Evolutionary conservation across 1,140 invertebrate genomes (phyloP), one percentile per base, ranked within the genome.

Genomic region (Platyura marginata): DNA sequence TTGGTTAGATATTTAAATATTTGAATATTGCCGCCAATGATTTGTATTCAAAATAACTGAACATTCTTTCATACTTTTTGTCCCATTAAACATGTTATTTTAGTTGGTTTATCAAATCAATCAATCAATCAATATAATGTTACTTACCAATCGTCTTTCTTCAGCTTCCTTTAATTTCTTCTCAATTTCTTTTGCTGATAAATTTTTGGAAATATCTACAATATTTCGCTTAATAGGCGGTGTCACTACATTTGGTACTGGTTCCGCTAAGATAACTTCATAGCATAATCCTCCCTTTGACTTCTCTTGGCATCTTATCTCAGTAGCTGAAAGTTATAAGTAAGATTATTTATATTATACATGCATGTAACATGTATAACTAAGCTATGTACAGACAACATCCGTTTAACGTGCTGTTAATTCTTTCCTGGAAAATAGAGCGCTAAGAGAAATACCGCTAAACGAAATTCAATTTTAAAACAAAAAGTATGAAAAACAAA

Each of bases 221-320:
- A 74, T 68, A 47, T 75, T 71, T 54, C 79, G 82, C 5, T 72
- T 68, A 35, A 65, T 68, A 4, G 59, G 25, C 23, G 63, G 69
- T 44, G 67, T 62, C 11, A 67, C 61, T 25, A 71, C 68, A 50
- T 61, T 59, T 22, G 69, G 67, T 40, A 68, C 67, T 15, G 89
- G 85, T 53, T 91, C 85, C 36, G 85, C 84, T 48, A 94, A 64
- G 52, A 94, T 91, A 51, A 93, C 85, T 64, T 95, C 90, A 68
- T 89, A 95, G 51, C 85, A 81, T 36, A 93, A 61, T 22, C 90
- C 88, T 32, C 89, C 88, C 57, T 86, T 79, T 16, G 77, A 81
- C 63, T 86, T 82, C 65, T 89, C 85, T 61, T 87, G 81, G 68
- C 82, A 86, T 54, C 83, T 70, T 50, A 89, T 86, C 62, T 89